These are phyloP conservation scores for Schizopygopsis pylzovi DNA, from an alignment of 2,797 vertebrate species.

Conservation along the genomic window DNA sequence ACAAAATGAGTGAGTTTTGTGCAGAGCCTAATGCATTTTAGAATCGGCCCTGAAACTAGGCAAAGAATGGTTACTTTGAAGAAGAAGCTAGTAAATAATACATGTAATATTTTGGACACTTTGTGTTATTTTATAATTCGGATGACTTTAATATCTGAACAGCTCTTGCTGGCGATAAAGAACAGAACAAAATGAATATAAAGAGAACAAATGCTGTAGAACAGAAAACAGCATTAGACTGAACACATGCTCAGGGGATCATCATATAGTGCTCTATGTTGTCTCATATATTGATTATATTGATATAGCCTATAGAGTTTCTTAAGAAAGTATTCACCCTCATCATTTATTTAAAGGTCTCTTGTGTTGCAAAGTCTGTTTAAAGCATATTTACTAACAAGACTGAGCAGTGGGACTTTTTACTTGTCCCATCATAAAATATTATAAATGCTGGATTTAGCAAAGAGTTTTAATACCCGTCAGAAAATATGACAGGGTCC, in stretches of 20 bases:
- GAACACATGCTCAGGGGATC: constrained; percentile 6
- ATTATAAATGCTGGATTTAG: neutral
- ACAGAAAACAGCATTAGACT: neutral
- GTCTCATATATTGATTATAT: constrained; percentile 23
- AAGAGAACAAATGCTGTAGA: neutral
- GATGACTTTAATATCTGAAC: neutral
- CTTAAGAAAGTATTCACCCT: constrained; percentile 11
- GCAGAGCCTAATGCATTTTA: neutral
- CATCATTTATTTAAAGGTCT: constrained; percentile 1
- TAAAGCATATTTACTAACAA: constrained; percentile 18
- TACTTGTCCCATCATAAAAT: neutral
- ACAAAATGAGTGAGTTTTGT: neutral
- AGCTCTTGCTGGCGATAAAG: neutral
- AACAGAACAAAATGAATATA: neutral
- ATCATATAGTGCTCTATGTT: constrained; percentile 16
- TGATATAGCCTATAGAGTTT: constrained; percentile 22
- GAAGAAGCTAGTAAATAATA: neutral
- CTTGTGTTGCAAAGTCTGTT: constrained; percentile 29
- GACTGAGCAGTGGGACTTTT: neutral
- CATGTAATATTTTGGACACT: neutral
- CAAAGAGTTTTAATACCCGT: neutral
- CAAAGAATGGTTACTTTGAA: neutral
- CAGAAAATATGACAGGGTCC: neutral
- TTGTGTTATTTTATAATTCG: neutral
- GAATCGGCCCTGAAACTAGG: neutral